Conservation (phyloP, 2,113 vertebrate genomes). For the Pseudonaja textilis region DNA sequence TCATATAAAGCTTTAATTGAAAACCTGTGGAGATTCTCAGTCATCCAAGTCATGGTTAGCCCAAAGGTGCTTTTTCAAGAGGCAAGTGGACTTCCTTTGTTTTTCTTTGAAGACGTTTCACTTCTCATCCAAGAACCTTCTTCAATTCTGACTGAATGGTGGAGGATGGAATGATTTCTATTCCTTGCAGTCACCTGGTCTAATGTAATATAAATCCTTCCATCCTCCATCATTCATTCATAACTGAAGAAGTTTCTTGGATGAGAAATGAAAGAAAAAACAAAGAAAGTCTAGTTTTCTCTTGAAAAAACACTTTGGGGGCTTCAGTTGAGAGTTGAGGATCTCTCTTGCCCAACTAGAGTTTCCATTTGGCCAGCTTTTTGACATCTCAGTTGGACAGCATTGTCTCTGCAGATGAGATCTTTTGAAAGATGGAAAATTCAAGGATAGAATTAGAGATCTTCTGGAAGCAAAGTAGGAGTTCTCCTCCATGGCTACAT, state of each 20-base stretch:
- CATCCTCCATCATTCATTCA: too few species aligned
- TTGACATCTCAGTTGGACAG: neutral
- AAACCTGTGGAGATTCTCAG: neutral
- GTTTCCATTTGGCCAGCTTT: too few species aligned
- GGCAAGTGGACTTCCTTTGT: neutral
- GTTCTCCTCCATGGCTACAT: neutral
- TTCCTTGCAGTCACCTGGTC: too few species aligned
- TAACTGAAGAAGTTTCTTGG: too few species aligned
- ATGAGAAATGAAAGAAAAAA: too few species aligned
- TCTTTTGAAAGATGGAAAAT: neutral
- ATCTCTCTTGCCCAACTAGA: neutral
- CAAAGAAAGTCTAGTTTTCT: too few species aligned
- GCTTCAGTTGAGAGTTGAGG: neutral
- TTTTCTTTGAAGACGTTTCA: neutral
- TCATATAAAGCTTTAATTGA: neutral
- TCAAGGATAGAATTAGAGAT: neutral
- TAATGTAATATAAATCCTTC: neutral
- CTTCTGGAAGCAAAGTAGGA: neutral
- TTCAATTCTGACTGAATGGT: too few species aligned
- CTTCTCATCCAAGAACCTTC: neutral
- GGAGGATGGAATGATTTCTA: too few species aligned
- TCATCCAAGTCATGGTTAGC: neutral
- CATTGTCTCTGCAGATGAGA: neutral
- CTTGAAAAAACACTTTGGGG: too few species aligned
- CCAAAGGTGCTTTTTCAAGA: neutral